Evolutionary conservation across 2,113 vertebrate genomes (phyloP).

Genomic region (Cheilinus undulatus): DNA sequence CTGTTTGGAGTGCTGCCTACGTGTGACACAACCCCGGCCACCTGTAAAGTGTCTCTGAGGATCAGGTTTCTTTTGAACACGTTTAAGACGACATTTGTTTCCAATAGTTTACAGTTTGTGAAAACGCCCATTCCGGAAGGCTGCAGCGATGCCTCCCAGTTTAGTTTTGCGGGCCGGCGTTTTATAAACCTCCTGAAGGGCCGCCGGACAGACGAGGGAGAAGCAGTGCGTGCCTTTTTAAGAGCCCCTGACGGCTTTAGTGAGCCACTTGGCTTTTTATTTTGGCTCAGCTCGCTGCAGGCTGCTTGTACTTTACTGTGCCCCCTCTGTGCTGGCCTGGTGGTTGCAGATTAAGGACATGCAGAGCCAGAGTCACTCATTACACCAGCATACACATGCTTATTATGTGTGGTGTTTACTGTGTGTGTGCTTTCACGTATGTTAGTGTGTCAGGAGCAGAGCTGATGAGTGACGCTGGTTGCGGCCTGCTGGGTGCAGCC

Average conservation of each 20-base stretch:
- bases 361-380: conserved; percentile 66
- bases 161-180: conserved; percentile 42
- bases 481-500: conserved; percentile 67
- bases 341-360: conserved; percentile 69
- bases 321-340: conserved; percentile 69
- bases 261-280: conserved; percentile 76
- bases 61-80: conserved; percentile 83
- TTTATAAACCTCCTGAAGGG: conserved; percentile 62
- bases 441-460: conserved; percentile 49
- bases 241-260: conserved; percentile 69
- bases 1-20: conserved; percentile 24
- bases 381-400: conserved; percentile 47
- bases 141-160: conserved; percentile 50
- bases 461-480: conserved; percentile 65
- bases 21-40: conserved; percentile 54
- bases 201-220: conserved; percentile 54
- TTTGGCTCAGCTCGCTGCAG: conserved; percentile 73
- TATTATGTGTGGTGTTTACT: conserved; percentile 51
- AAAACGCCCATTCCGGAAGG: conserved; percentile 69
- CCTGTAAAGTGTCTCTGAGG: conserved; percentile 76
- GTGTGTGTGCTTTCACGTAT: conserved; percentile 38
- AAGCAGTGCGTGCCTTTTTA: conserved; percentile 65
- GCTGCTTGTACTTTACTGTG: conserved; percentile 77
- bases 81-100: conserved; percentile 78
- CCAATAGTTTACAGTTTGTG: conserved; percentile 77